These are phyloP conservation scores for Euzophera pinguis DNA, from an alignment of 2,888 invertebrate genomes.

Conservation along the genomic window DNA sequence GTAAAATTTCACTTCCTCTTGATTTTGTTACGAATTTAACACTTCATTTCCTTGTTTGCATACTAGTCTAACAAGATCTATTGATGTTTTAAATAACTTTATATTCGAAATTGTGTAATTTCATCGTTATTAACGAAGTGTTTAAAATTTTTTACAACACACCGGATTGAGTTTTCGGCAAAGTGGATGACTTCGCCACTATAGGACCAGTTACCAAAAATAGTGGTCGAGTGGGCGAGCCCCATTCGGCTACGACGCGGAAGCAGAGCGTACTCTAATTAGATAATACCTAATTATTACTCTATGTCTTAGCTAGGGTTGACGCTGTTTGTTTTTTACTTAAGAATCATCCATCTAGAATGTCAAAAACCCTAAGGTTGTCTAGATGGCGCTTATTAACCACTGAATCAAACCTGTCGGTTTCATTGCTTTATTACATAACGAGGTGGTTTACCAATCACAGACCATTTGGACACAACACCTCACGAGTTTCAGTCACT, in stretches of 20 bases:
- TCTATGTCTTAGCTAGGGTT: conserved; percentile 15
- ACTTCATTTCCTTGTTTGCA: conserved; percentile 1
- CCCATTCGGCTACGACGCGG: conserved; percentile 54
- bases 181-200: conserved; percentile 18
- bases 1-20: background rate
- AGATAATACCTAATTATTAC: conserved; percentile 30
- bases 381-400: no score
- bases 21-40: background rate
- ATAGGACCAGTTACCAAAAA: conserved; percentile 58
- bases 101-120: conserved; percentile 15
- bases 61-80: background rate
- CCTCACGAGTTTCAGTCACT: no score
- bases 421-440: no score
- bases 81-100: background rate
- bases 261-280: conserved; percentile 38
- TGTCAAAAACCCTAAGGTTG: no score
- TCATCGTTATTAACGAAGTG: conserved; percentile 24
- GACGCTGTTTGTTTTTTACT: background rate
- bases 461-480: no score
- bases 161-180: conserved; percentile 21
- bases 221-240: conserved; percentile 32
- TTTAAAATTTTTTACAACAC: no score
- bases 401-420: no score
- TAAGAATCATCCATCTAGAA: no score
- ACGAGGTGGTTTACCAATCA: no score